Base-by-base conservation (phyloP, 2,113 vertebrate species). In the Callipepla californica region DNA sequence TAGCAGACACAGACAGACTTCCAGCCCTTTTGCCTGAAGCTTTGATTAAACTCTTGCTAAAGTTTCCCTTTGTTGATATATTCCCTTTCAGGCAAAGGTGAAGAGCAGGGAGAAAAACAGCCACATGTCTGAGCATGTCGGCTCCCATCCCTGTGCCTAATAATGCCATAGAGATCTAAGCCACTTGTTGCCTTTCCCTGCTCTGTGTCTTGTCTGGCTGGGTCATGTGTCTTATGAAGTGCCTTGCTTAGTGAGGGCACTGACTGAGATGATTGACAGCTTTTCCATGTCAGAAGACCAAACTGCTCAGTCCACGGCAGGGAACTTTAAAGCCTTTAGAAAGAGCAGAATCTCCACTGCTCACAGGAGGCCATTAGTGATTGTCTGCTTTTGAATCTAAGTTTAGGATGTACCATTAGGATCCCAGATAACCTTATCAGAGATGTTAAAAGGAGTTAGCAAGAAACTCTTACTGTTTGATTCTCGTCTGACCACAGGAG, bases 301-400 rank as follows among this genome's bases (percentile, higher is more conserved):
- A 34, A 76, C 44, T 55, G 65, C 74, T 92, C 68, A 62, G 20
- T 80, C 84, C 59, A 18, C 36, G 4, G 87, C 84, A 80, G 90
- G 87, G 73, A 92, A 78, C 87, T 90, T 72, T 38, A 61, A 80
- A 92, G 63, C 76, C 58, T 66, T 58, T 61, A 45, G 69, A 90
- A 92, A 77, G 66, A 86, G 55, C 59, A 34, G 53, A 68, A 63
- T 86, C 47, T 72, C 74, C 53, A 11, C 68, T 40, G 67, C 82
- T 90, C 44, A 2, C 84, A 80, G 93, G 89, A 92, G 84, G 77
- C 93, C 90, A 87, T 95, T 94, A 95, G 73, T 38, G 84, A 30
- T 80, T 90, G 79, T 72, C 78, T 87, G 86, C 61, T 80, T 90
- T 61, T 76, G 77, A 72, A 65, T 87, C 89, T 78, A 53, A 73